A percentile compares a stretch with the other conserved stretches of the same genome.
Conservation (phyloP, 2,113 vertebrate genomes). For the Chlorocebus sabaeus region DNA sequence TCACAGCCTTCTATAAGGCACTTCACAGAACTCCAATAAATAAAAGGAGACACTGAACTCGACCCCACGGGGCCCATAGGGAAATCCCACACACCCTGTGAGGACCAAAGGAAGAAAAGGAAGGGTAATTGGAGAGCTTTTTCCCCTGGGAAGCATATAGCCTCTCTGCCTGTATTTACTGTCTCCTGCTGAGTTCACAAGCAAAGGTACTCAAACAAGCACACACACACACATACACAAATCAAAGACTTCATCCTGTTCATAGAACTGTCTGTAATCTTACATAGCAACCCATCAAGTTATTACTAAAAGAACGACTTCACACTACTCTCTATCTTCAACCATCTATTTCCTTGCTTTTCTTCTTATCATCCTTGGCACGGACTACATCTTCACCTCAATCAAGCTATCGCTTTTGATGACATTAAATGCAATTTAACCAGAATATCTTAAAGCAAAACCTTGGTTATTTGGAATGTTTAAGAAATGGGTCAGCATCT, state of each 20-base stretch:
- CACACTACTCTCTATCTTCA: background rate
- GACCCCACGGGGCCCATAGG: background rate
- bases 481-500: background rate
- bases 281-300: background rate
- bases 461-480: background rate
- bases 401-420: conserved; percentile 20
- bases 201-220: conserved; percentile 13
- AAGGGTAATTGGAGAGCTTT: background rate
- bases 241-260: conserved; percentile 23
- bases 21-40: background rate
- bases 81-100: accelerated
- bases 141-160: background rate
- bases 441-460: conserved; percentile 37
- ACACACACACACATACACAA: background rate
- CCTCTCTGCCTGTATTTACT: background rate
- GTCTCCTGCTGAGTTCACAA: conserved; percentile 33
- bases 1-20: background rate
- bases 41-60: background rate
- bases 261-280: background rate
- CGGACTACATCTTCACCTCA: background rate
- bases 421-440: conserved; percentile 39
- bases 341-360: background rate
- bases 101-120: background rate
- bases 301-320: conserved; percentile 6
- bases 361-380: conserved; percentile 19